phyloP scores from a whole-genome alignment of 2,797 vertebrate species.

The Halcyon badia region DNA sequence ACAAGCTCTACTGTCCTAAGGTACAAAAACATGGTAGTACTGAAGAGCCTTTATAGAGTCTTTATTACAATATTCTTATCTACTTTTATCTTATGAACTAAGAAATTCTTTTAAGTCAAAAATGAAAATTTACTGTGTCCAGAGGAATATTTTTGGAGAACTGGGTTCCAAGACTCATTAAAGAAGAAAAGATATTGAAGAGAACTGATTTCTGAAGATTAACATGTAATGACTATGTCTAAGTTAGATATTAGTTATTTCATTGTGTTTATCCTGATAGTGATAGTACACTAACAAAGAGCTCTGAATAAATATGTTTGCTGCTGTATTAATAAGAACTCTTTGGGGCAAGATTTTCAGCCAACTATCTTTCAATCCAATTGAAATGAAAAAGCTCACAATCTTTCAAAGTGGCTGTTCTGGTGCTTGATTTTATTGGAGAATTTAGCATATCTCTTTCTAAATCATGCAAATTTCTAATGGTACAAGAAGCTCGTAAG shows the following conservation, averaged over 20 bases:
- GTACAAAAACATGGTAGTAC: neutral
- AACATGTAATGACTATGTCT: neutral
- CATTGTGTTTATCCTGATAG: neutral
- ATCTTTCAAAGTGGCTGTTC: neutral
- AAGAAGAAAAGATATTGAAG: neutral
- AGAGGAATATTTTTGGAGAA: neutral
- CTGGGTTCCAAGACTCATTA: neutral
- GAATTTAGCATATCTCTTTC: neutral
- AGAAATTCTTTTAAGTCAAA: neutral
- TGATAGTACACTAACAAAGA: neutral
- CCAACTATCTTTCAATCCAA: neutral
- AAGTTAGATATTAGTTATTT: neutral
- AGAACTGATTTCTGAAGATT: neutral
- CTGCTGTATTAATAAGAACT: neutral
- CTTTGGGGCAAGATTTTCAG: neutral
- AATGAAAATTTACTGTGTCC: neutral
- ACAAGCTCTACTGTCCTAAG: neutral
- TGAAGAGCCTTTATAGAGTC: neutral
- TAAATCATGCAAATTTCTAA: neutral
- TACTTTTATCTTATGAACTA: neutral
- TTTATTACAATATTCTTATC: neutral
- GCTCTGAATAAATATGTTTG: neutral
- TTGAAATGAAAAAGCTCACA: neutral
- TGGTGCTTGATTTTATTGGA: neutral
- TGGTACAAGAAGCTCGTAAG: neutral